Conservation (phyloP, 2,113 vertebrate genomes). For the Trochalopteron elliotii region DNA sequence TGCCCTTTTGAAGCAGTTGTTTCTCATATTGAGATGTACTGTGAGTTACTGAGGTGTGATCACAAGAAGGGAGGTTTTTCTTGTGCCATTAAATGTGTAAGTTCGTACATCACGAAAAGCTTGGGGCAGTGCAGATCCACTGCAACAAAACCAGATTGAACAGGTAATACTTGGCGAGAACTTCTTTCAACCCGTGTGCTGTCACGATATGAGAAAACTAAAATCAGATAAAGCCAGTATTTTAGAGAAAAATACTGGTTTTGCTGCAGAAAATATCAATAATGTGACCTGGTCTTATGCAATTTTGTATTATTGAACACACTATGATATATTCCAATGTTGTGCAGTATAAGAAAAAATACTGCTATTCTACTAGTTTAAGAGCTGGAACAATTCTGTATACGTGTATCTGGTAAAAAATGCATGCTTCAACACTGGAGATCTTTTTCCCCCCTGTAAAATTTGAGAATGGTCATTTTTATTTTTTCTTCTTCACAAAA, state of each 20-base stretch:
- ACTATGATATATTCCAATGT: constrained; percentile 65
- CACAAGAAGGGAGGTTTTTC: constrained; percentile 73
- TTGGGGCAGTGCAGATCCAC: constrained; percentile 45
- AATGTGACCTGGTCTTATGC: constrained; percentile 77
- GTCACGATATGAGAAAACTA: background rate
- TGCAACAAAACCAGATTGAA: background rate
- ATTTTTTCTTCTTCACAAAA: constrained; percentile 55
- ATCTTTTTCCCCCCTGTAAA: constrained; percentile 1
- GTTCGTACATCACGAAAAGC: constrained; percentile 26
- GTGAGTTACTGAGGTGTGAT: constrained; percentile 62
- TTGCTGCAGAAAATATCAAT: constrained; percentile 62
- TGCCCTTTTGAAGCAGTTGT: constrained; percentile 72
- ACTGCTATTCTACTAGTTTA: constrained; percentile 64
- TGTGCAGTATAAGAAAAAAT: constrained; percentile 61
- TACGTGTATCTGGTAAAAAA: constrained; percentile 68
- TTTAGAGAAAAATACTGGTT: constrained; percentile 43
- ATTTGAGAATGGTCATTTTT: constrained; percentile 59
- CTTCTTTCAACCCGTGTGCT: background rate
- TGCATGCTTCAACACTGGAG: constrained; percentile 80
- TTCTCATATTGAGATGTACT: constrained; percentile 84
- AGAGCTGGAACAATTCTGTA: constrained; percentile 70
- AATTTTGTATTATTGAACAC: constrained; percentile 76
- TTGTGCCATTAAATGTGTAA: constrained; percentile 70
- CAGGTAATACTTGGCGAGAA: background rate
- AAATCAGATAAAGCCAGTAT: constrained; percentile 8